phyloP scores from a whole-genome alignment of 2,113 vertebrate species.

The Misgurnus mizolepis region DNA sequence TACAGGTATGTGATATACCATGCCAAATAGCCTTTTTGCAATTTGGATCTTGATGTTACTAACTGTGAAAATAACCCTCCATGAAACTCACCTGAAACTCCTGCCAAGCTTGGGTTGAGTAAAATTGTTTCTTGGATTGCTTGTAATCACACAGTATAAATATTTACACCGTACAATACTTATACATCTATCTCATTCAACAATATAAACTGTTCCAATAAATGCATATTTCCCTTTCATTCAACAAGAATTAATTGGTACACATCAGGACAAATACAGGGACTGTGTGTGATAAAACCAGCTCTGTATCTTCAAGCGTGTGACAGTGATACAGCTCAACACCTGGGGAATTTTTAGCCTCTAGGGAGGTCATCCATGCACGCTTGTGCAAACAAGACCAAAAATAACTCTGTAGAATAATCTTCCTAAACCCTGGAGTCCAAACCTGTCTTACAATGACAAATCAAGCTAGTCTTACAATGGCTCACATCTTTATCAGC shows the following conservation, averaged over 20 bases:
- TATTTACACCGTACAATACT: neutral
- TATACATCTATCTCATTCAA: neutral
- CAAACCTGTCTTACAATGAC: neutral
- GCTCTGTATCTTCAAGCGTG: neutral
- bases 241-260: constrained; percentile 1
- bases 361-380: constrained; percentile 15
- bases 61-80: neutral
- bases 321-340: constrained; percentile 17
- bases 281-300: neutral
- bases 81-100: neutral
- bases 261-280: constrained; percentile 4
- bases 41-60: neutral
- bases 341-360: constrained; percentile 18
- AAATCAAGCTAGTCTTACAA: neutral
- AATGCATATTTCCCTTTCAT: constrained; percentile 15
- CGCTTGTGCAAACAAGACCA: neutral
- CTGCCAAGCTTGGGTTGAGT: constrained; percentile 10
- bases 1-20: too few relatives aligned
- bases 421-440: constrained; percentile 19
- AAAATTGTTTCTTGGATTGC: constrained; percentile 20
- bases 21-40: neutral
- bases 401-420: constrained; percentile 36
- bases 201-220: constrained; percentile 29
- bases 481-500: neutral
- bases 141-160: constrained; percentile 1